phyloP scores from a whole-genome alignment of 1,140 invertebrate genomes.

The Zelostemma sp. region DNA sequence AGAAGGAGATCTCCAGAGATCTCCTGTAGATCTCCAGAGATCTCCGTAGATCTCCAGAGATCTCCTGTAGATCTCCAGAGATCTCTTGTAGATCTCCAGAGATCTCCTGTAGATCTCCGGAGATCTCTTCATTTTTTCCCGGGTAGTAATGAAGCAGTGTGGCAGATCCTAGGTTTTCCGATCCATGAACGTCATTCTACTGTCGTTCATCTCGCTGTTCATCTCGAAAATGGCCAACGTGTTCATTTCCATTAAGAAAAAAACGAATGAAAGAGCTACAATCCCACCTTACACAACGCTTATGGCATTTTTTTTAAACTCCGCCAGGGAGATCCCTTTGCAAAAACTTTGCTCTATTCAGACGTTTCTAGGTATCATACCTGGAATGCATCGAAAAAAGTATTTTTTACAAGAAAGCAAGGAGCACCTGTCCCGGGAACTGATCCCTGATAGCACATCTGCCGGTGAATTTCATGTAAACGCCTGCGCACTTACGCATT shows the following conservation, averaged over 20 bases:
- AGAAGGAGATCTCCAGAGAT: no score
- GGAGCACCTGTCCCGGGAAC: background rate
- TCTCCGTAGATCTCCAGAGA: no score
- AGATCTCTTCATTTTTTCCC: no score
- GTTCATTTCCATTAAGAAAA: constrained; percentile 54
- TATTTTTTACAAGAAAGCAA: background rate
- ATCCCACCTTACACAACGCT: constrained; percentile 48
- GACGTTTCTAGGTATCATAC: background rate
- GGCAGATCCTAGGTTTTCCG: constrained; percentile 63
- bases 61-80: no score
- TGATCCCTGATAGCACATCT: no score
- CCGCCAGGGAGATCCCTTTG: constrained; percentile 26
- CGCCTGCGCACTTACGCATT: no score
- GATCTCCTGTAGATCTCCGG: no score
- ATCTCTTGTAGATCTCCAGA: no score
- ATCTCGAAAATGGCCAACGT: constrained; percentile 61
- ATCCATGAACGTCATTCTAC: constrained; percentile 63
- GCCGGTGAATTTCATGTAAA: no score
- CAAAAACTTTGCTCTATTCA: background rate
- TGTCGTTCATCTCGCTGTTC: constrained; percentile 62
- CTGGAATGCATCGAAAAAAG: background rate
- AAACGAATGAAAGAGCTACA: constrained; percentile 23
- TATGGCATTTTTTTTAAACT: constrained; percentile 56
- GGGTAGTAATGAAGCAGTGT: constrained; percentile 64
- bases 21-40: no score